phyloP scores from a whole-genome alignment of 2,888 invertebrate species.

The Drosophila neutralis region DNA sequence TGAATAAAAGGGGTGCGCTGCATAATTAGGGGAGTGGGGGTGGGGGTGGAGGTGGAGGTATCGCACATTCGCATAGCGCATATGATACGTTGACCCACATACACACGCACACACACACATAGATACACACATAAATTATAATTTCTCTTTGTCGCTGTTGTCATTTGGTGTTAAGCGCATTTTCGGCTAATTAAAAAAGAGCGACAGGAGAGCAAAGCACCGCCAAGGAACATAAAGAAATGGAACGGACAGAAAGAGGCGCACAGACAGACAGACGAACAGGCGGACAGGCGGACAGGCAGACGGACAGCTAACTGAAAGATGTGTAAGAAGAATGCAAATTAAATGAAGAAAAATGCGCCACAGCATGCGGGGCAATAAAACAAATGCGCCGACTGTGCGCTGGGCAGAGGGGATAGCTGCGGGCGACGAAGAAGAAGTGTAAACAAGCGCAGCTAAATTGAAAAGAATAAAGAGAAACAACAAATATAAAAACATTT shows the following conservation, averaged over 20 bases:
- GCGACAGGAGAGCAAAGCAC: conserved; percentile 44
- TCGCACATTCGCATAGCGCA: conserved; percentile 35
- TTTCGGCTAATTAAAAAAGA: conserved; percentile 75
- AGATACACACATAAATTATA: conserved; percentile 64
- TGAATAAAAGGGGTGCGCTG: not conserved
- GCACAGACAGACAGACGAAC: not conserved
- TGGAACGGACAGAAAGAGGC: not conserved
- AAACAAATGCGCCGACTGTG: conserved; percentile 37
- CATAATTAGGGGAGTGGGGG: not conserved
- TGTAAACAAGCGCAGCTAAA: conserved; percentile 57
- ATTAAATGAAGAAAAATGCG: conserved; percentile 69
- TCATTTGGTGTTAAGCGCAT: conserved; percentile 74
- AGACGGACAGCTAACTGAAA: conserved; percentile 22
- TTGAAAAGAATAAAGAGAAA: conserved; percentile 43
- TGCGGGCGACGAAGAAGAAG: not conserved
- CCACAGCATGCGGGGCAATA: conserved; percentile 48
- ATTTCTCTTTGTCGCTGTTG: conserved; percentile 72
- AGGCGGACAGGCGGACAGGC: not conserved
- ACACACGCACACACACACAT: not conserved
- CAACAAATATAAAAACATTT: conserved; percentile 43
- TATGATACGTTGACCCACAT: conserved; percentile 56
- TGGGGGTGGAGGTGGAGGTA: not conserved
- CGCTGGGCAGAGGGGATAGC: not conserved
- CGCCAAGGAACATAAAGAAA: conserved; percentile 3
- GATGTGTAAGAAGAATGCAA: conserved; percentile 57